phyloP scores from a whole-genome alignment of 2,113 vertebrate genomes.

The Circaetus gallicus region DNA sequence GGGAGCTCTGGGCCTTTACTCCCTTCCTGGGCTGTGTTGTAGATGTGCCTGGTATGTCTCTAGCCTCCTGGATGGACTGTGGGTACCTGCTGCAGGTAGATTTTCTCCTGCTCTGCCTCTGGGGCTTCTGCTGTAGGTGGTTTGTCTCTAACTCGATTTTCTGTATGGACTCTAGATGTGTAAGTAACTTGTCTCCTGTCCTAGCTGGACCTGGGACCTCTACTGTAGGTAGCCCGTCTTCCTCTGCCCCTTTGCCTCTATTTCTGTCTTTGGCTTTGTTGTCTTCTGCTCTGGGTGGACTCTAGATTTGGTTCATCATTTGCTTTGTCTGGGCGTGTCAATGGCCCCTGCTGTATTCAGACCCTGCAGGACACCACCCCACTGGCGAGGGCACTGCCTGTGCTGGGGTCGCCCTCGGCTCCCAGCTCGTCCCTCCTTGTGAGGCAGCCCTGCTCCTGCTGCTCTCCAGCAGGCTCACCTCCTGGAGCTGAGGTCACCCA shows the following conservation, averaged over 20 bases:
- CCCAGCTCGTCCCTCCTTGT: rapidly evolving
- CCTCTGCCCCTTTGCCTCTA: background rate
- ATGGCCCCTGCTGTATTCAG: background rate
- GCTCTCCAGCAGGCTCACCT: background rate
- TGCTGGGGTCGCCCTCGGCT: too few relatives aligned
- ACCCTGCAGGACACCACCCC: background rate
- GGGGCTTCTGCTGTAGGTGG: background rate
- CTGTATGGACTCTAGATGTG: rapidly evolving
- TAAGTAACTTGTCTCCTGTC: rapidly evolving
- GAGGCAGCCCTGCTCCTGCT: background rate
- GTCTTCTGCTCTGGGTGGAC: background rate
- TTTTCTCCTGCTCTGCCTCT: background rate
- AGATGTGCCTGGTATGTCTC: rapidly evolving
- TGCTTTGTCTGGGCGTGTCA: background rate
- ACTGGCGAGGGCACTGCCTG: background rate
- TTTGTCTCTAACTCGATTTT: background rate
- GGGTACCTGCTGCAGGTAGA: rapidly evolving
- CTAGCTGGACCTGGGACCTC: background rate
- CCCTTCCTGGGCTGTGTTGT: rapidly evolving
- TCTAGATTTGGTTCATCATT: background rate
- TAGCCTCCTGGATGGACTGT: background rate
- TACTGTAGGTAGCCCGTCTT: background rate
- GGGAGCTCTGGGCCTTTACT: rapidly evolving
- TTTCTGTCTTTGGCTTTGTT: background rate
- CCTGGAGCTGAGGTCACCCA: background rate